Base-by-base conservation (phyloP, 1,140 invertebrate species). In the Pachyrhynchus sulphureomaculatus region DNA sequence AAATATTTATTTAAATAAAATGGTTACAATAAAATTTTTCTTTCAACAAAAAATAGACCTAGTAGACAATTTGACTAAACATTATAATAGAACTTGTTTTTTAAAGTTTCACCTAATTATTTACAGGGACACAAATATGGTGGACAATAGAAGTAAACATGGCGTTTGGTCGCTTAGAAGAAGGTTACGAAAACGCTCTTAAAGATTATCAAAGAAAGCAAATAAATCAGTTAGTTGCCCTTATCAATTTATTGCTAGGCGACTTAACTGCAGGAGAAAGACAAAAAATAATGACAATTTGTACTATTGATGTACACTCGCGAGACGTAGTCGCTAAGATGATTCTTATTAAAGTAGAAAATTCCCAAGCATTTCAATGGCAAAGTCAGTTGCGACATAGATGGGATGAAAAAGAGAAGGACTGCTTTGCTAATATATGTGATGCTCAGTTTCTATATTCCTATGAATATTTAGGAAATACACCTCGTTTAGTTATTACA, bases 201-300 rank as follows among this genome's bases (percentile, higher is more conserved):
- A 96, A 95, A 75, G 93, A 97, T 74, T 96, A 95, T 69, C 88
- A 92, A 70, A 93, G 92, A 68, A 96, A 96, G 77, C 93, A 93
- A 81, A 87, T 95, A 21, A 77, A 77, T 10, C 92, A 95, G 71
- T 75, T 96, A 45, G 92, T 88, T 71, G 83, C 86, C 3, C 78
- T 96, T 0, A 96, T 96, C 66, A 82, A 82, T 4, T 79, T 93
- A 42, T 76, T 96, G 36, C 76, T 95, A 51, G 92, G 91, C 0
- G 90, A 95, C 65, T 77, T 96, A 39, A 86, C 84, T 1, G 77
- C 83, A 3, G 88, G 88, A n/a, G 90, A 95, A 71, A 81, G 94
- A 2, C 92, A 95, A 76, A 96, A 96, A 76, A 93, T 96, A 65
- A 95, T 95, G 90, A 96, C 94, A 0, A 91, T 96, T 64, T 96